Conservation (phyloP, 2,888 invertebrate genomes). For the Ariolimax columbianus region DNA sequence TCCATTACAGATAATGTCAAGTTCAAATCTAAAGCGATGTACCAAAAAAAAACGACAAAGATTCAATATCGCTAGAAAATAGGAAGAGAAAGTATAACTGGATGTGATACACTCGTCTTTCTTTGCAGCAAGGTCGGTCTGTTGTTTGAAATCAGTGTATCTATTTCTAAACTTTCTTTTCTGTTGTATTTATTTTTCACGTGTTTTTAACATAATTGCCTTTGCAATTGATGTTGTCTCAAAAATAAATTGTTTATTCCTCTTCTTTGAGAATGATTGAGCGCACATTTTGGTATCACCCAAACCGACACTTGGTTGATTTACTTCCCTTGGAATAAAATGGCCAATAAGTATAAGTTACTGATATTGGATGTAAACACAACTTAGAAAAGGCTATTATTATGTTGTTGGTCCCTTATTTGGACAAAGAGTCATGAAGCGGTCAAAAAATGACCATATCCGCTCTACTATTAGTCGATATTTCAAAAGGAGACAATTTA, state of each 20-base stretch:
- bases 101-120: no score
- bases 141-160: no score
- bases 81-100: no score
- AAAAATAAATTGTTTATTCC: background rate
- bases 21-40: no score
- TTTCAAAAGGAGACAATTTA: constrained; percentile 70
- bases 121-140: no score
- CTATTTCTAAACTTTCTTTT: no score
- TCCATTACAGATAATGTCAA: no score
- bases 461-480: constrained; percentile 66
- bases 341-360: background rate
- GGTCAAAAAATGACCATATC: constrained; percentile 70
- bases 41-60: no score
- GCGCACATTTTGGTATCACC: background rate
- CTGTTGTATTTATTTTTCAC: no score
- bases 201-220: no score
- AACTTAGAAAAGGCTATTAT: background rate
- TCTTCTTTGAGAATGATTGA: background rate
- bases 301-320: background rate
- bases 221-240: no score
- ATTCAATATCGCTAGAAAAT: no score
- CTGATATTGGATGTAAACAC: background rate
- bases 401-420: background rate
- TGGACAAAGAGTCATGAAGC: constrained; percentile 63
- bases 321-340: constrained; percentile 1